These are phyloP conservation scores for Hylyphantes graminicola DNA, from an alignment of 1,140 invertebrate species.

Conservation along the genomic window DNA sequence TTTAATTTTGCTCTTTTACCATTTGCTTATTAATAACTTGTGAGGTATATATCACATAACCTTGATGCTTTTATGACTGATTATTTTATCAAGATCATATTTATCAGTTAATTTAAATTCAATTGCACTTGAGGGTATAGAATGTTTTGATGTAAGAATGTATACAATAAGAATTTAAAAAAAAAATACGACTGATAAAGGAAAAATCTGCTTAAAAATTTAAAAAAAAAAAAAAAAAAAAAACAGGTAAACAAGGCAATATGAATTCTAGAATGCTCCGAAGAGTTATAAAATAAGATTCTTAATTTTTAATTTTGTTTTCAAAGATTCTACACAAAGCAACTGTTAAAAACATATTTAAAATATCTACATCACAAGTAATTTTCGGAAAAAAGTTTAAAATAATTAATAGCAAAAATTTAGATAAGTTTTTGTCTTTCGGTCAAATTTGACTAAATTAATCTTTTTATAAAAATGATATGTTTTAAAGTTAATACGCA, in stretches of 20 bases:
- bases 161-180: background rate
- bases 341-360: background rate
- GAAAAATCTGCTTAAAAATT: background rate
- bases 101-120: conserved; percentile 31
- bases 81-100: background rate
- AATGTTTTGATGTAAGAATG: background rate
- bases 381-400: background rate
- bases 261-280: no score
- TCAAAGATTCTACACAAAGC: no score
- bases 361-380: background rate
- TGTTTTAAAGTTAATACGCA: background rate
- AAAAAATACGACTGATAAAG: background rate
- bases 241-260: no score
- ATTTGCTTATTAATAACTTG: no score
- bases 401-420: background rate
- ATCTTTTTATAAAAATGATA: conserved; percentile 12
- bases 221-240: no score
- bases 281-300: no score
- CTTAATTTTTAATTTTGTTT: no score
- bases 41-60: no score
- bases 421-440: conserved; percentile 6
- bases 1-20: no score
- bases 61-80: conserved; percentile 6
- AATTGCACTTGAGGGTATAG: background rate
- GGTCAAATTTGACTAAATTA: background rate